Base-by-base conservation (phyloP, 1,140 invertebrate species). In the Telenomus remus region DNA sequence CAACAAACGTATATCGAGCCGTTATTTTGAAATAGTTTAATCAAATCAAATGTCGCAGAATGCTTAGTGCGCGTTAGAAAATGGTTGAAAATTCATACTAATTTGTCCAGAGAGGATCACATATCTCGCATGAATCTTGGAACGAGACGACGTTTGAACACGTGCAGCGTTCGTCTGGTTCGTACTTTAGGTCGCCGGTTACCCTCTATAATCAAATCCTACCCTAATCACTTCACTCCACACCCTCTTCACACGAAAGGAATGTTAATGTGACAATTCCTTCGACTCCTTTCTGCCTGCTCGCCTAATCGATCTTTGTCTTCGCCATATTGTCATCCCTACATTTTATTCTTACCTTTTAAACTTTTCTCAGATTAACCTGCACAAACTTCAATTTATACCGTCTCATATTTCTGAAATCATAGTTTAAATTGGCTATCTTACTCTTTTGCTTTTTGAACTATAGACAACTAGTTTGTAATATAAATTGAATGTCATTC, bases 201-300 rank as follows among this genome's bases (percentile, higher is more conserved):
- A 78, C 84, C 81, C 81, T 84, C 86, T 78, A 82, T 86, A 87
- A 87, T 86, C 85, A 86, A 87, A 87, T 86, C 86, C 86, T 70
- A 82, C 82, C 82, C 81, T 83, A 83, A 75, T 71, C 71, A 66
- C 73, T 74, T 74, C 73, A 51, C 75, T 75, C 80, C 76, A 75
- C 79, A 82, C 81, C 84, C 83, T 83, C 80, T 84, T 84, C 84
- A 82, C 86, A 85, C 85, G 84, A 86, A 87, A 86, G 84, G 85
- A 87, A 87, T 87, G 85, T 87, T 87, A 87, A 87, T 87, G 85
- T 81, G 85, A 86, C 85, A 87, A 86, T 80, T 66, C 75, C 79
- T 80, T 75, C 76, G 78, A 71, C 66, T 71, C 73, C 70, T 59
- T 80, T 80, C 78, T 70, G 70, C 69, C n/a, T n/a, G n/a, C 71